Percentiles rank a stretch among this genome's conserved stretches.
Evolutionary conservation across 2,888 invertebrate species (phyloP).

Genomic region (Saturnia japonica): DNA sequence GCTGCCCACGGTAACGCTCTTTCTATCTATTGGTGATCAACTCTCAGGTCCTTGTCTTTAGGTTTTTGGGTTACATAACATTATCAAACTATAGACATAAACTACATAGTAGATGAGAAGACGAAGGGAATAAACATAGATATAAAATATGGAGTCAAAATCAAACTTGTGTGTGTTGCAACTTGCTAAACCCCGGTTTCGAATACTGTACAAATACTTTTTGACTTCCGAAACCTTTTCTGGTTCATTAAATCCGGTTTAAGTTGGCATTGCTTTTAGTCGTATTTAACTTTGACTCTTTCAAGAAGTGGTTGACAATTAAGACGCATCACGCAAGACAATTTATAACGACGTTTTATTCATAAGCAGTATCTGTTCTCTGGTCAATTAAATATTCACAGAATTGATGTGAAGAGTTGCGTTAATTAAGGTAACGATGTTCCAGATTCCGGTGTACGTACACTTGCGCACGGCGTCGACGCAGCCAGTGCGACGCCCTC

Average conservation of each 20-base stretch:
- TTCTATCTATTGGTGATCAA: neutral
- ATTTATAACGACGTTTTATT: too few species aligned
- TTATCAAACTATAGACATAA: too few species aligned
- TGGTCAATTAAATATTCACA: neutral
- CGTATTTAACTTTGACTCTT: neutral
- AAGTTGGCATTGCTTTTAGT: neutral
- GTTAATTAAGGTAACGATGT: neutral
- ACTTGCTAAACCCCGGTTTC: too few species aligned
- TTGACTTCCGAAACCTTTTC: neutral
- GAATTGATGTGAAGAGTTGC: neutral
- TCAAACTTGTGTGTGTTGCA: too few species aligned
- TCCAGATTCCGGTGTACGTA: conserved; percentile 86
- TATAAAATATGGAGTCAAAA: too few species aligned
- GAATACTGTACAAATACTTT: neutral
- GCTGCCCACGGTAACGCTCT: conserved; percentile 66
- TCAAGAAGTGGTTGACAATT: neutral
- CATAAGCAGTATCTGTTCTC: too few species aligned
- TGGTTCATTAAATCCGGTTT: neutral
- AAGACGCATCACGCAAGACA: too few species aligned
- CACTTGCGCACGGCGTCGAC: conserved; percentile 85
- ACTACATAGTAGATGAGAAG: too few species aligned
- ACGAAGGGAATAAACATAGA: too few species aligned
- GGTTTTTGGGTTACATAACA: too few species aligned
- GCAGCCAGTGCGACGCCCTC: conserved; percentile 78
- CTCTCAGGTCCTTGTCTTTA: neutral